Evolutionary conservation across 2,888 invertebrate species (phyloP), one percentile per base, ranked within the genome.

Genomic region (Scrobipalpa atriplicella): DNA sequence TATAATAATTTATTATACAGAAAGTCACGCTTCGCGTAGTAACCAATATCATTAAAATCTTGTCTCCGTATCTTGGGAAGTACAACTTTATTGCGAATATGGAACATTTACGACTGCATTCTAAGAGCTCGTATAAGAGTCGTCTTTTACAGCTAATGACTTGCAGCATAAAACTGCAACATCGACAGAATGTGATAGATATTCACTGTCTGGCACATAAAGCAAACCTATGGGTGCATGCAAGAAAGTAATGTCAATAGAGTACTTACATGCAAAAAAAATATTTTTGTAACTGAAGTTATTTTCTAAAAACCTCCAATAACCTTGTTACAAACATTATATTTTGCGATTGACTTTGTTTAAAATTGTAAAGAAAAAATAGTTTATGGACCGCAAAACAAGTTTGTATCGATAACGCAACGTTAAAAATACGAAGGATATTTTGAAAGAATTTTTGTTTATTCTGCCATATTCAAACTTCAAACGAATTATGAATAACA

Each of bases 101-200:
- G 16, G 9, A 38, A 36, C 6, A n/a, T 58, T 58, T 58, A 58
- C 5, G 58, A 58, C 38, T 58, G 58, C 29, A 38, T 38, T n/a
- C 58, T 9, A 13, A 58, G 16, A 58, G 58, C 38, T 38, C 36
- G 58, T 58, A 38, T 58, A 58, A 38, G 38, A 7, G 38, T 16
- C 58, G 36, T 58, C 58, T 61, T 61, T 61, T 61, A 66, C 61
- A 43, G 61, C 61, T 66, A 66, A 66, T 66, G 47, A 51, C 54
- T 61, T 61, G 66, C 52, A 61, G 36, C 66, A 52, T 66, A 51
- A 66, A 66, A 38, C 60, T 47, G 61, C 51, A 61, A 61, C 39
- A 61, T 38, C 39, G 38, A 16, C 64, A 16, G 21, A 18, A 41
- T 36, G 41, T 68, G 64, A 68, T 68, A 66, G 67, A 66, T 66